A percentile compares a stretch with the other conserved stretches of the same genome.
Evolutionary conservation across 1,140 invertebrate species (phyloP).

Genomic region (Nautilus pompilius): DNA sequence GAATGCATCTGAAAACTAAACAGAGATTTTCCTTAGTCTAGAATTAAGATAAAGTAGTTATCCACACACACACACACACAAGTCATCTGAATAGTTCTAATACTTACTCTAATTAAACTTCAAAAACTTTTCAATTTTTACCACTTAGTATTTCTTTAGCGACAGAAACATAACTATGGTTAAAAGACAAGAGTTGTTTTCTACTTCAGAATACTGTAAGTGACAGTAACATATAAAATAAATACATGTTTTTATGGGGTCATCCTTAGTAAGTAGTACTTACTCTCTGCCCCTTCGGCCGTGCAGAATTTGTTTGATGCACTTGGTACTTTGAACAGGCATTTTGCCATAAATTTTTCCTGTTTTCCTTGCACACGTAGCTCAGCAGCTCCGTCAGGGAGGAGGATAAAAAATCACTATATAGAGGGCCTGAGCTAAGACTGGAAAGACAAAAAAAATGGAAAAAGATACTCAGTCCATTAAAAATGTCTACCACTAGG

Average conservation of each 20-base stretch:
- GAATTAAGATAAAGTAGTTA: neutral
- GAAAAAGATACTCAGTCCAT: neutral
- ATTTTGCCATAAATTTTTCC: neutral
- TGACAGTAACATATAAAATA: neutral
- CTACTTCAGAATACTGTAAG: neutral
- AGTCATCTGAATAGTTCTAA: neutral
- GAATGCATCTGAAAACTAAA: neutral
- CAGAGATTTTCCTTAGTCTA: neutral
- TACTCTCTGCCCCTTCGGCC: neutral
- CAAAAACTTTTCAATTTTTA: neutral
- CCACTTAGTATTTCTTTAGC: neutral
- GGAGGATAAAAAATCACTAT: neutral
- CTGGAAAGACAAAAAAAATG: neutral
- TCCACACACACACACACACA: neutral
- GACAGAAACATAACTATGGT: neutral
- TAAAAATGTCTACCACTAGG: neutral
- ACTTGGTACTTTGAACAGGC: neutral
- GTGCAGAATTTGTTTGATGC: neutral
- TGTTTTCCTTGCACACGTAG: conserved; percentile 1
- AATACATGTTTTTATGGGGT: neutral
- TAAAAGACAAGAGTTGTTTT: neutral
- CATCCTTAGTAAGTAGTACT: neutral
- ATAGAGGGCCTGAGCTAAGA: neutral
- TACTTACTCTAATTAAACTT: neutral
- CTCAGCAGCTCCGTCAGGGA: neutral